Evolutionary conservation across 2,113 vertebrate genomes (phyloP).

Genomic region (Vidua macroura): DNA sequence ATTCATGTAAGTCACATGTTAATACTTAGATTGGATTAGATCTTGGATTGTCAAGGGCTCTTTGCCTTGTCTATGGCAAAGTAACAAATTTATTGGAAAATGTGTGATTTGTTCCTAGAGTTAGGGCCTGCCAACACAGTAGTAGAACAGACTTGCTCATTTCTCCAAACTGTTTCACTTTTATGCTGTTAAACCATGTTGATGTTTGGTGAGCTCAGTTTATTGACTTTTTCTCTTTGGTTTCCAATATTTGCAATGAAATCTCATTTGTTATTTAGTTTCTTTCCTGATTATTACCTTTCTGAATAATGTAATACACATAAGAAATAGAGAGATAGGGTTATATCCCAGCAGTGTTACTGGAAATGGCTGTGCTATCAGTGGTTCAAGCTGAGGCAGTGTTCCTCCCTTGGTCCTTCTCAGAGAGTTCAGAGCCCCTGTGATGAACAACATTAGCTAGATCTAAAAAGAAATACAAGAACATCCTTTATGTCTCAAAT

Average conservation of each 20-base stretch:
- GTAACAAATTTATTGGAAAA: not conserved
- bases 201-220: not conserved
- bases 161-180: not conserved
- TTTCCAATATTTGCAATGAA: not conserved
- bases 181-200: not conserved
- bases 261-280: not conserved
- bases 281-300: not conserved
- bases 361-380: not conserved
- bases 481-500: not conserved
- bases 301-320: not conserved
- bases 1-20: not conserved
- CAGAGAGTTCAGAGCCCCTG: not conserved
- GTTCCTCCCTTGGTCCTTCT: not conserved
- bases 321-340: not conserved
- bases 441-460: not conserved
- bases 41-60: not conserved
- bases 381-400: not conserved
- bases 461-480: not conserved
- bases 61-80: not conserved
- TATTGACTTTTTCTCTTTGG: not conserved
- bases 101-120: not conserved
- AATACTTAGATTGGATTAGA: not conserved
- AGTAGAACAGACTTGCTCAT: not conserved
- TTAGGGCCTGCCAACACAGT: not conserved
- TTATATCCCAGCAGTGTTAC: not conserved